Evolutionary conservation across 2,113 vertebrate species (phyloP).

Genomic region (Periophthalmus modestus): DNA sequence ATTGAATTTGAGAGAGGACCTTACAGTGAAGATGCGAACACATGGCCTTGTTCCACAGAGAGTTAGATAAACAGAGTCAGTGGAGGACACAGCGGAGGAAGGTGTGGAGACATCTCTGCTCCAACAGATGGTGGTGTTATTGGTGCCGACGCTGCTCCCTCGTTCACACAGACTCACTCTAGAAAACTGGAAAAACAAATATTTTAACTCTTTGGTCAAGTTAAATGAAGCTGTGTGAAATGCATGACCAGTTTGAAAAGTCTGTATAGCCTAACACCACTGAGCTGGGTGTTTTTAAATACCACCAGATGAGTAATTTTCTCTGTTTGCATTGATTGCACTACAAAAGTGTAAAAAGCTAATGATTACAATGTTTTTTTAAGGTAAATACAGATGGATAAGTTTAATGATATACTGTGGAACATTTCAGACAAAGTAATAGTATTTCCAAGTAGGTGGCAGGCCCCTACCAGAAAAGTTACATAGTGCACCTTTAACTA

Average conservation of each 20-base stretch:
- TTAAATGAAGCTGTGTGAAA: not conserved
- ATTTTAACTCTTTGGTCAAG: not conserved
- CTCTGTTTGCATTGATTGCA: not conserved
- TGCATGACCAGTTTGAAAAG: not conserved
- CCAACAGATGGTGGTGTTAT: constrained; percentile 58
- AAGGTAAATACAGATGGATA: too few species aligned
- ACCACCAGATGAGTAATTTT: not conserved
- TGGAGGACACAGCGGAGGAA: constrained; percentile 19
- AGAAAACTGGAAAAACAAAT: constrained; percentile 8
- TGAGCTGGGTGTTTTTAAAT: not conserved
- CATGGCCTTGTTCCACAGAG: not conserved
- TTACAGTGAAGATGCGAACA: not conserved
- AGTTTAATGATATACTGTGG: too few species aligned
- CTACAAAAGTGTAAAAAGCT: not conserved
- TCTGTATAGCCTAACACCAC: not conserved
- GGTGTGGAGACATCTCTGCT: constrained; percentile 37
- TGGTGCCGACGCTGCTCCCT: constrained; percentile 22
- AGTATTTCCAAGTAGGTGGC: too few species aligned
- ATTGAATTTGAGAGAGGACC: not conserved
- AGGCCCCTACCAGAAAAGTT: too few species aligned
- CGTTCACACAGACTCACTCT: constrained; percentile 12
- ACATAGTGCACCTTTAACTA: too few species aligned
- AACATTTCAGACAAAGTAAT: too few species aligned
- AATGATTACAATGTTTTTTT: too few species aligned
- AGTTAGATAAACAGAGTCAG: constrained; percentile 12